Conservation (phyloP, 2,797 vertebrate species). For the Pangasius larnaudii region DNA sequence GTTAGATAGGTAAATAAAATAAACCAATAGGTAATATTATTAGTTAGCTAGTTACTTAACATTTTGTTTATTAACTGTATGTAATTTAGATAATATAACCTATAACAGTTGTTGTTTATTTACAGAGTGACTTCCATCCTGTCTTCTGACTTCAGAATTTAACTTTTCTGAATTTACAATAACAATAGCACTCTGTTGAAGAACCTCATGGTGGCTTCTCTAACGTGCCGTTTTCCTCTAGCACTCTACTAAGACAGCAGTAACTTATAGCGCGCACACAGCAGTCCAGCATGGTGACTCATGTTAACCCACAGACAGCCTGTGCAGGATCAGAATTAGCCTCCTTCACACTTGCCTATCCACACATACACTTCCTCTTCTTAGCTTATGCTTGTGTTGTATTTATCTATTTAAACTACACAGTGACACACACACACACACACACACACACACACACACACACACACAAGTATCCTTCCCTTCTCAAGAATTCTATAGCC, state of each 20-base stretch:
- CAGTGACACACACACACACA: not conserved
- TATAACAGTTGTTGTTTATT: not conserved
- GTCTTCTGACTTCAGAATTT: not conserved
- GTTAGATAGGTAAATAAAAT: not conserved
- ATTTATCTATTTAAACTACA: not conserved
- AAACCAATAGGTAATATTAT: not conserved
- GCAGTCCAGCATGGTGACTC: not conserved
- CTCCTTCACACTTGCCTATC: not conserved
- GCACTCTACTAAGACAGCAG: conserved; percentile 1
- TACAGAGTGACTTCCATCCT: not conserved
- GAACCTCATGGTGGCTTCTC: not conserved
- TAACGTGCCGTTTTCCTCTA: not conserved
- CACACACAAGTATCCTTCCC: not conserved
- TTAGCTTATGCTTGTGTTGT: not conserved
- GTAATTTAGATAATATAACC: not conserved
- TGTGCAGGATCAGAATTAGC: not conserved
- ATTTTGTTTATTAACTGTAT: not conserved
- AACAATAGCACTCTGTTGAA: not conserved
- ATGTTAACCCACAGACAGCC: not conserved
- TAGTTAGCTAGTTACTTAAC: not conserved
- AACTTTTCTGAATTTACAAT: not conserved
- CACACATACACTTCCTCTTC: not conserved
- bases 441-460: not conserved
- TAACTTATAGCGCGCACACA: conserved; percentile 17
- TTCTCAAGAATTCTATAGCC: not conserved